Percentiles rank a stretch among this genome's conserved stretches.
Conservation (phyloP, 2,797 vertebrate species). For the Malacoraja senta region DNA sequence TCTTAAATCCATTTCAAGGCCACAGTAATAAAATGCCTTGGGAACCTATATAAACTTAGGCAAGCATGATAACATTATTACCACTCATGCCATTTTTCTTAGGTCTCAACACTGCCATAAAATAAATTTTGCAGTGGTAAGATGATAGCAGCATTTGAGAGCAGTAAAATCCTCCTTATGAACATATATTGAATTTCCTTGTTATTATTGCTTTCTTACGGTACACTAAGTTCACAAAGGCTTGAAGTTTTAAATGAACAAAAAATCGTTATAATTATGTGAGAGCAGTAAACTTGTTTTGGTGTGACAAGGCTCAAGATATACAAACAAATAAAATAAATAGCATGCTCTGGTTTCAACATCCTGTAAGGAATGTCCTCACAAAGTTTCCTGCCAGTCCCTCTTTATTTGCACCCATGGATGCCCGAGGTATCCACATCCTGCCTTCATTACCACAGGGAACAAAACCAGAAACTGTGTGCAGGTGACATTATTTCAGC, state of each 20-base stretch:
- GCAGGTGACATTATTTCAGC: not conserved
- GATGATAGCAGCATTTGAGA: not conserved
- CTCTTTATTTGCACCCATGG: not conserved
- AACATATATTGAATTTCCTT: not conserved
- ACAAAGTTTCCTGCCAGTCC: not conserved
- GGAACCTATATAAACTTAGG: not conserved
- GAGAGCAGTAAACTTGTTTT: not conserved
- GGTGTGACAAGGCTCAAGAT: not conserved
- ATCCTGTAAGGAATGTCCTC: not conserved
- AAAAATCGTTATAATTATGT: not conserved
- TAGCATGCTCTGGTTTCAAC: not conserved
- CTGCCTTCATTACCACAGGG: slow-evolving; percentile 6
- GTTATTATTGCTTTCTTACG: not conserved
- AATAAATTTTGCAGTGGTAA: not conserved
- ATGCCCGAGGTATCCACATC: not conserved
- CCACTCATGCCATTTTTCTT: not conserved
- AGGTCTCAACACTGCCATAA: not conserved
- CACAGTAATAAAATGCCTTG: not conserved
- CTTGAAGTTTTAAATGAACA: not conserved
- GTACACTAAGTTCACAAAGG: not conserved
- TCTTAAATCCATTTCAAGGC: not conserved
- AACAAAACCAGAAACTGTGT: not conserved
- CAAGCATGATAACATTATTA: not conserved
- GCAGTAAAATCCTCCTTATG: not conserved
- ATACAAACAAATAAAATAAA: not conserved